Evolutionary conservation across 2,113 vertebrate species (phyloP).

Genomic region (Anolis sagrei): DNA sequence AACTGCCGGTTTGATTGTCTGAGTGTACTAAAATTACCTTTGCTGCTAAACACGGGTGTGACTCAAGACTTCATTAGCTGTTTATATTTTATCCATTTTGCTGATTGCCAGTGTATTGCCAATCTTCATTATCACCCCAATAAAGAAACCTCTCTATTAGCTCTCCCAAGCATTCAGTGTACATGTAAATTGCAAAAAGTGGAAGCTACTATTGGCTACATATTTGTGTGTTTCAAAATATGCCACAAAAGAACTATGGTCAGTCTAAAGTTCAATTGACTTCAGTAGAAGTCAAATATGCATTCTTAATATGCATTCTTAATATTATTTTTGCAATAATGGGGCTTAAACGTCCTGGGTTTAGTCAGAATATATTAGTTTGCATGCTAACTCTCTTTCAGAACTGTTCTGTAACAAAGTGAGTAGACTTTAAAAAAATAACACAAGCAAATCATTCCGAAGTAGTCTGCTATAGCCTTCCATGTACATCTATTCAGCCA

Average conservation of each 20-base stretch:
- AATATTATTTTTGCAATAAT: not conserved
- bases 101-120: not conserved
- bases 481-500: conserved; percentile 27
- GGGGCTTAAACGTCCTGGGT: not conserved
- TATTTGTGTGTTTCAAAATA: not conserved
- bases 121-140: not conserved
- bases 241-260: not conserved
- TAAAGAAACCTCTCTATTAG: not conserved
- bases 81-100: not conserved
- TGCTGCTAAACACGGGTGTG: not conserved
- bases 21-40: not conserved
- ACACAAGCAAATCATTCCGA: conserved; percentile 21
- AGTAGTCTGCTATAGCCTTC: conserved; percentile 23
- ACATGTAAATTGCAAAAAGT: not conserved
- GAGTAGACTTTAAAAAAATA: conserved; percentile 10
- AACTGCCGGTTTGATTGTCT: no score
- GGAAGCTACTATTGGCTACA: not conserved
- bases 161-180: not conserved
- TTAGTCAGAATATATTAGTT: not conserved
- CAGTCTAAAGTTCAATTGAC: not conserved
- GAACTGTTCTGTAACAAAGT: conserved; percentile 1
- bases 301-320: not conserved
- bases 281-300: not conserved
- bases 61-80: not conserved
- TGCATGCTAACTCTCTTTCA: not conserved